phyloP scores from a whole-genome alignment of 2,113 vertebrate species.

The Oenanthe oenanthe region DNA sequence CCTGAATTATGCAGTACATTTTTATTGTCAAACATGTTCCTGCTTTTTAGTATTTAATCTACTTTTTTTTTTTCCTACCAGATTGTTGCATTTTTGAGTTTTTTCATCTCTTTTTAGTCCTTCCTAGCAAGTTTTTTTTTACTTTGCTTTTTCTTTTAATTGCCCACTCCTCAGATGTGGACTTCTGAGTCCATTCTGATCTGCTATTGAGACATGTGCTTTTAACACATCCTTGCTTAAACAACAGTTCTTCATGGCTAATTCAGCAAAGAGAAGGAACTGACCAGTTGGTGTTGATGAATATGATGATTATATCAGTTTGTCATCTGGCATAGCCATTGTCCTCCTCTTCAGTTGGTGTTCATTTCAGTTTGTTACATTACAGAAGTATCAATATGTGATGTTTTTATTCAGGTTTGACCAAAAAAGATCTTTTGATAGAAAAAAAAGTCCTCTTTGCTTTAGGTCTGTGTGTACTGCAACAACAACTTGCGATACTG shows the following conservation, averaged over 20 bases:
- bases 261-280: neutral
- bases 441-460: neutral
- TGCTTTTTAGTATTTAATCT: neutral
- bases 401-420: neutral
- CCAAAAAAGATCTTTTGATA: neutral
- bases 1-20: conserved; percentile 12
- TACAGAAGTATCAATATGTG: neutral
- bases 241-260: neutral
- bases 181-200: neutral
- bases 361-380: conserved; percentile 11
- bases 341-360: conserved; percentile 6
- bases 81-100: neutral
- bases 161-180: neutral
- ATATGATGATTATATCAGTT: neutral
- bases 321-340: conserved; percentile 15
- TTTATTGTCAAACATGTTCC: neutral
- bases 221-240: neutral
- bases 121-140: neutral
- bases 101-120: neutral
- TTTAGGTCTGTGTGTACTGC: neutral
- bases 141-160: neutral
- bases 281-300: neutral
- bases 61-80: too few relatives aligned
- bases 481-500: conserved; percentile 5
- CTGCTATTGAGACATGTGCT: neutral